Evolutionary conservation across 2,888 invertebrate species (phyloP).

Genomic region (Tetheella fluctuosa): DNA sequence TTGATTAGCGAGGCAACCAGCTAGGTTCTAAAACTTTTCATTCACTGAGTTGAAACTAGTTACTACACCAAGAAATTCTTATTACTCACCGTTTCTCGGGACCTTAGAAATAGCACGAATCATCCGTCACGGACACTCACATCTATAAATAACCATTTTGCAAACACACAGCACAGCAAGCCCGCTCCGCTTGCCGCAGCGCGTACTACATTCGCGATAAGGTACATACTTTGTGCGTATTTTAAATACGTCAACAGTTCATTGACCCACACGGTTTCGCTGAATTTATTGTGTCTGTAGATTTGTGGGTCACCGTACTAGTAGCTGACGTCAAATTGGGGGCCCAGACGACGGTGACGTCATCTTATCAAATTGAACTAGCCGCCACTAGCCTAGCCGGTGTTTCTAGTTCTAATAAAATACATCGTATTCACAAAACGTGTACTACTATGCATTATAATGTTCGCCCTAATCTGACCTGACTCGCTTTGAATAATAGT

Average conservation of each 20-base stretch:
- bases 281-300: conserved; percentile 83
- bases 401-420: conserved; percentile 71
- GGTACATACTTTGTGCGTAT: conserved; percentile 77
- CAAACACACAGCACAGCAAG: conserved; percentile 71
- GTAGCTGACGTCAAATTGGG: conserved; percentile 74
- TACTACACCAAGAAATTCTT: conserved; percentile 23
- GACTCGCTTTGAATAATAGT: conserved; percentile 65
- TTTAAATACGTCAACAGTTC: conserved; percentile 83
- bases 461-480: conserved; percentile 78
- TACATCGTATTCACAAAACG: conserved; percentile 69
- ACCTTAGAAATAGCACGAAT: conserved; percentile 70
- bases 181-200: conserved; percentile 64
- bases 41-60: conserved; percentile 9
- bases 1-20: too few relatives aligned
- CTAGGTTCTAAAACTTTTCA: not conserved
- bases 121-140: conserved; percentile 72
- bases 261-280: conserved; percentile 75
- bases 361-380: conserved; percentile 69
- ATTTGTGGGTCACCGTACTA: conserved; percentile 81
- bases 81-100: conserved; percentile 53
- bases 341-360: conserved; percentile 77
- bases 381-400: conserved; percentile 73
- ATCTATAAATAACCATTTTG: conserved; percentile 79
- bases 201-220: conserved; percentile 80
- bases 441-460: conserved; percentile 69